Conservation (phyloP, 2,797 vertebrate genomes). For the Hozukius guyotensis region DNA sequence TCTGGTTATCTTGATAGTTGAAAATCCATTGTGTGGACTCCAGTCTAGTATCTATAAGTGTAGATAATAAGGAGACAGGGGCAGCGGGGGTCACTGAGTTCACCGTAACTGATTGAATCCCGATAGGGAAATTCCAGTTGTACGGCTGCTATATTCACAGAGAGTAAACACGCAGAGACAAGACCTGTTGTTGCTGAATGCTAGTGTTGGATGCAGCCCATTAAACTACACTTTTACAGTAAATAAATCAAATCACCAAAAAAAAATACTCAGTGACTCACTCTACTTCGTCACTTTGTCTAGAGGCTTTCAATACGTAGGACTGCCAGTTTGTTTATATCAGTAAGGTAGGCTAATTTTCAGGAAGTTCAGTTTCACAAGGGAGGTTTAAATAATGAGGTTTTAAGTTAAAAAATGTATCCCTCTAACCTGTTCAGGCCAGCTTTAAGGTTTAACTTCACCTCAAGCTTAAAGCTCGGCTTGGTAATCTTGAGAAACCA, state of each 20-base stretch:
- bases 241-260: not conserved
- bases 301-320: not conserved
- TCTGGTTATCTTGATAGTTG: not conserved
- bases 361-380: not conserved
- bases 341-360: not conserved
- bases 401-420: not conserved
- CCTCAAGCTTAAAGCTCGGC: not conserved
- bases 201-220: not conserved
- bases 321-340: not conserved
- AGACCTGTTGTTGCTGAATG: not conserved
- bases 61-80: not conserved
- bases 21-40: not conserved
- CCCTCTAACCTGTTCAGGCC: not conserved
- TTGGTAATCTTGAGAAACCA: too few relatives aligned
- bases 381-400: too few relatives aligned
- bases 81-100: not conserved
- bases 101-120: not conserved
- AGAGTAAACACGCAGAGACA: not conserved
- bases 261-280: not conserved
- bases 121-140: not conserved
- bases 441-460: not conserved
- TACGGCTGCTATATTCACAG: not conserved
- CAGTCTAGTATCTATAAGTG: not conserved
- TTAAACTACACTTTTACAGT: not conserved
- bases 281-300: not conserved